Base-by-base conservation (phyloP, 1,140 invertebrate genomes). In the Procambarus clarkii region DNA sequence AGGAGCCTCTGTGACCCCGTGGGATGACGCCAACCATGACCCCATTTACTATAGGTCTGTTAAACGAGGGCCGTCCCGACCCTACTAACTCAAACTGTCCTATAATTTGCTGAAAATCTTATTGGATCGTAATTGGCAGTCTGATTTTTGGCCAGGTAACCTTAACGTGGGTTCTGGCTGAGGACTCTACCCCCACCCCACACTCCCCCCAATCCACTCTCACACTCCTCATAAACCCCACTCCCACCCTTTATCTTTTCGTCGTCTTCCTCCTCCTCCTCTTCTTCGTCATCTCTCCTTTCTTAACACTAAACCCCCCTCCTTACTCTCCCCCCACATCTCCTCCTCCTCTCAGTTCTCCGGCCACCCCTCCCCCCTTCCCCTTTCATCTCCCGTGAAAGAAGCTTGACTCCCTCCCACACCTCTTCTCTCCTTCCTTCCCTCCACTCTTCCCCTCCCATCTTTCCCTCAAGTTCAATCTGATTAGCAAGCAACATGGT, bases 81-180 rank as follows among this genome's bases (percentile, higher is more conserved):
- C n/a, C 44, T 21, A 18, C n/a, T 86, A 58, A 58, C 21, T 86
- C 60, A 81, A 89, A 82, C 24, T 74, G 79, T 89, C 64, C 79
- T 76, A 89, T 74, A 76, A 82, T 89, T 89, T 82, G 46, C 79
- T 71, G 21, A 74, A 82, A 89, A 76, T 71, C 79, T 82, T 89
- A 74, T 79, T 79, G 64, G 79, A 71, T 82, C 44, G 79, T 89
- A 89, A 74, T 89, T 82, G 58, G 58, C 60, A 82, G 87, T 80
- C 50, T 81, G 77, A 79, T 80, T 88, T 80, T 80, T 79, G 58
- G 21, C 64, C 87, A 74, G 79, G 87, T 82, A 89, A 83, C 80
- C 15, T 80, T 81, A 81, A 74, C 58, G 79, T 71, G 79, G 50
- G 46, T 79, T 50, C 21, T n/a, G 79, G 48, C 48, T 60, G 11